Evolutionary conservation across 2,113 vertebrate species (phyloP), one percentile per base, ranked within the genome.

Genomic region (Mesocricetus auratus): DNA sequence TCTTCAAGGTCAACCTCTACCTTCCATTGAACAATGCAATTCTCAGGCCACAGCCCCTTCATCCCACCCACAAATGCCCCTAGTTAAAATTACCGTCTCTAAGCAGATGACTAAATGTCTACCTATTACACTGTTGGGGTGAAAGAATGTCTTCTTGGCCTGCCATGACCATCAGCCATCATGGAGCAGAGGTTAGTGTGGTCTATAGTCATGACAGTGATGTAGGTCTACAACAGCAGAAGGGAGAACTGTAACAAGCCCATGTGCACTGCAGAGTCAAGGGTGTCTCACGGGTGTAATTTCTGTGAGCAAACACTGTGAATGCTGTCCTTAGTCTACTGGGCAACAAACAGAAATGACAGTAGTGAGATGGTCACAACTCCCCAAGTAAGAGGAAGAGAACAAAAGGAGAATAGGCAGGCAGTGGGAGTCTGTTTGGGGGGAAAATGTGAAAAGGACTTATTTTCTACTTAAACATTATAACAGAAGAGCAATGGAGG

Each of bases 401-500:
- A 58, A 47, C 19, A 86, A 82, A 69, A 94, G 87, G 2, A 78
- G 68, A 31, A 60, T 24, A 6, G 15, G 77, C 29, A 89, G n/a
- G 77, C 3, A 87, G 39, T n/a, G 11, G 21, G 87, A 82, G 0
- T 12, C 64, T 22, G 64, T 53, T 19, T 11, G 9, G 17, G 17
- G 31, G 2, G 47, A 78, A 86, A 62, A 78, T 81, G 83, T 64
- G 19, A 60, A 10, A 6, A 39, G 86, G 86, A 93, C 42, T 90
- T 90, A 13, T 21, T 90, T 74, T 90, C 94, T 85, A 88, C 3
- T 92, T 87, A 39, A 82, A 75, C 47, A 58, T 2, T 36, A 29
- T 19, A 50, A 90, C 42, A 89, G 33, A 93, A 74, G 73, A 93
- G 22, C 31, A 64, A 75, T 31, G 11, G 50, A 93, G 87, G 50